Evolutionary conservation across 2,113 vertebrate species (phyloP).

Genomic region (Numenius arquata): DNA sequence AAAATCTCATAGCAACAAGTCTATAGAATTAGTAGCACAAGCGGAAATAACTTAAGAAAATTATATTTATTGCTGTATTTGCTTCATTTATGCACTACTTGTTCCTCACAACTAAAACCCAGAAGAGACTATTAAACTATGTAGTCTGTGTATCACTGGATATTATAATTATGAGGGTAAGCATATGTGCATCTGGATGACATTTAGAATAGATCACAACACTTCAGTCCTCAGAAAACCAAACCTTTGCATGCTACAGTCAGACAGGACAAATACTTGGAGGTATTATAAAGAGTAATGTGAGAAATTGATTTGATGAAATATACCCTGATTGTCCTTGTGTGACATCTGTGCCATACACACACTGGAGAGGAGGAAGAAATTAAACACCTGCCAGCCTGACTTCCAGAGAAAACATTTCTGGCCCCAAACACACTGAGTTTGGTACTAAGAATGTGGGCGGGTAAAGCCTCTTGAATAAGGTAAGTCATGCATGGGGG

Average conservation of each 20-base stretch:
- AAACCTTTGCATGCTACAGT: background rate
- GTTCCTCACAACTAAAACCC: background rate
- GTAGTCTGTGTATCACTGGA: background rate
- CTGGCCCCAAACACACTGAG: background rate
- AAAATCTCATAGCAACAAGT: background rate
- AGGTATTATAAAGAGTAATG: too few relatives aligned
- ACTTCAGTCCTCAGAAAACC: background rate
- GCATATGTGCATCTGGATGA: background rate
- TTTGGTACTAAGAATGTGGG: background rate
- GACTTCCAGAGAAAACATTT: background rate
- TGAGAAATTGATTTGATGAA: background rate
- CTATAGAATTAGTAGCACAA: background rate
- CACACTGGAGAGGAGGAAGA: too few relatives aligned
- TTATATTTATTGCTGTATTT: background rate
- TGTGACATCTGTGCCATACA: background rate
- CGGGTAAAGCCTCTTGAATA: background rate
- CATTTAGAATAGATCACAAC: background rate
- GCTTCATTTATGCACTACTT: background rate
- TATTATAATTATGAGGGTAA: background rate
- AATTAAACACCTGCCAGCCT: background rate
- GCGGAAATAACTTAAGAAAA: background rate
- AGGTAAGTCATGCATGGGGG: background rate
- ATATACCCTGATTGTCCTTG: rapidly evolving
- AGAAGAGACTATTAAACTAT: background rate
- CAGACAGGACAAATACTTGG: background rate